A percentile compares a stretch with the other conserved stretches of the same genome.
phyloP scores from a whole-genome alignment of 2,888 invertebrate genomes.

The Dione juno region DNA sequence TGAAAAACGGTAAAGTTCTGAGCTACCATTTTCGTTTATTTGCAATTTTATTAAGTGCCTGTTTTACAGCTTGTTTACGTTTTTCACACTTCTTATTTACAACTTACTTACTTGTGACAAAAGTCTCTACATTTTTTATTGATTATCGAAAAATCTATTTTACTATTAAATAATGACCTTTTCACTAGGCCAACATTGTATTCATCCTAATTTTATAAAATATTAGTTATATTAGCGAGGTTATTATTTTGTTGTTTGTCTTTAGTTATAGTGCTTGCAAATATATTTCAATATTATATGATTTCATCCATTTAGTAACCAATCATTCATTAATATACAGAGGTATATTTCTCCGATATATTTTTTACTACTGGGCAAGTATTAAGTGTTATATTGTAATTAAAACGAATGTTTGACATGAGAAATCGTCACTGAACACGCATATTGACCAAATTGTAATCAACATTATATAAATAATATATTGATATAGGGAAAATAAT shows the following conservation, averaged over 20 bases:
- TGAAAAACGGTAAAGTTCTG: conserved; percentile 66
- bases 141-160: not conserved
- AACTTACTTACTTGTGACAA: conserved; percentile 5
- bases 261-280: not conserved
- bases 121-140: conserved; percentile 4
- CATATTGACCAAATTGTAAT: too few relatives aligned
- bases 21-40: conserved; percentile 69
- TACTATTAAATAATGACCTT: not conserved
- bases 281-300: too few relatives aligned
- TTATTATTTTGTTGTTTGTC: not conserved
- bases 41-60: conserved; percentile 69
- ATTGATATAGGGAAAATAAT: too few relatives aligned
- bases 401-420: too few relatives aligned
- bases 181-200: not conserved
- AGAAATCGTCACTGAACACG: too few relatives aligned
- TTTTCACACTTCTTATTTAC: conserved; percentile 23
- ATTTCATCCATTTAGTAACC: too few relatives aligned
- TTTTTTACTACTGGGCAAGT: too few relatives aligned
- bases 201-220: not conserved
- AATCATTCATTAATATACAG: too few relatives aligned
- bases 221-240: not conserved
- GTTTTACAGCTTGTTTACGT: conserved; percentile 66
- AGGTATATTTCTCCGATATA: too few relatives aligned
- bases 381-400: too few relatives aligned
- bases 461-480: too few relatives aligned